These are phyloP conservation scores for Euspilapteryx auroguttella DNA, from an alignment of 2,888 invertebrate genomes.

Conservation along the genomic window DNA sequence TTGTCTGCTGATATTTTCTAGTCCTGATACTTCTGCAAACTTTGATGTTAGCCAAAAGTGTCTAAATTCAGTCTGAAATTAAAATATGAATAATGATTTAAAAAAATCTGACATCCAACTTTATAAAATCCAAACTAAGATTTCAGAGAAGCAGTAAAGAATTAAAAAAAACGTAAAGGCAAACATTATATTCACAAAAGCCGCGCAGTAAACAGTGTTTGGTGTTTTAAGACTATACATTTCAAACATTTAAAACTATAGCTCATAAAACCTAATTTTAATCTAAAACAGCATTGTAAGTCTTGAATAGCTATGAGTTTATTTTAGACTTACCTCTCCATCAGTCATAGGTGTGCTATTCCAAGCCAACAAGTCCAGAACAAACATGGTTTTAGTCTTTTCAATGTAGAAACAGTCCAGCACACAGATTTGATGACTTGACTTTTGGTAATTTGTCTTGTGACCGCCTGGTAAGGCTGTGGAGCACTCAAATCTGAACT, in stretches of 20 bases:
- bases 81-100: conserved; percentile 1
- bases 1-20: conserved; percentile 21
- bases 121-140: no score
- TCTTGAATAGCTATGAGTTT: background rate
- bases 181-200: no score
- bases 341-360: conserved; percentile 70
- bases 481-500: conserved; percentile 50
- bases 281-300: no score
- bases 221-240: no score
- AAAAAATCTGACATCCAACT: conserved; percentile 1
- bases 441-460: conserved; percentile 13
- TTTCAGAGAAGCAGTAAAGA: background rate
- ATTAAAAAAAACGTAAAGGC: background rate
- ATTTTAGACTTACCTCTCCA: conserved; percentile 65
- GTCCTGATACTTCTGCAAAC: conserved; percentile 63
- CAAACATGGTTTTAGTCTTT: conserved; percentile 65
- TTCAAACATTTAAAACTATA: no score
- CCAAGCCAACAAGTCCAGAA: conserved; percentile 86
- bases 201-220: background rate
- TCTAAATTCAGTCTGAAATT: conserved; percentile 74
- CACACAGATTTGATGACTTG: conserved; percentile 59
- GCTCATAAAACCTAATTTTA: no score
- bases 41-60: conserved; percentile 82
- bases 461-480: conserved; percentile 77
- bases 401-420: conserved; percentile 82